Percentiles rank a stretch among this genome's conserved stretches.
These are phyloP conservation scores for Agonum fuliginosum DNA, from an alignment of 2,888 invertebrate species.

Conservation along the genomic window DNA sequence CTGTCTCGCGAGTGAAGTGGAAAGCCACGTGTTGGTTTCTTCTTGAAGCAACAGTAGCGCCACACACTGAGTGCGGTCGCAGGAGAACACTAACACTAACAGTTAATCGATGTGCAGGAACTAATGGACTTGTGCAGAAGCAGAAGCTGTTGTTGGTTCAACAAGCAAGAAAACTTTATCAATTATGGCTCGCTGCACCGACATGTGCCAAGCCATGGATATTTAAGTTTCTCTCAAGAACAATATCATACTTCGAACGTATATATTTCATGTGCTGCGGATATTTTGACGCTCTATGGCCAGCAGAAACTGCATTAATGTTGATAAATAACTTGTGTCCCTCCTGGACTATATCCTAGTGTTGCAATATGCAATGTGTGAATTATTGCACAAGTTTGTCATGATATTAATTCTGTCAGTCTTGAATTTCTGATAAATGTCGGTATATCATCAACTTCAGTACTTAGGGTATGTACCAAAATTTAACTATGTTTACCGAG, in stretches of 20 bases:
- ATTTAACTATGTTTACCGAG: too few species aligned
- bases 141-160: slow-evolving; percentile 19
- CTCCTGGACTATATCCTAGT: neutral
- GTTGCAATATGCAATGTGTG: too few species aligned
- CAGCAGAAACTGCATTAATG: neutral
- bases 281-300: neutral
- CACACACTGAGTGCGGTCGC: slow-evolving; percentile 32
- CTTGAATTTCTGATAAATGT: too few species aligned
- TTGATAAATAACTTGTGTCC: neutral
- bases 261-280: slow-evolving; percentile 15
- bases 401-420: too few species aligned
- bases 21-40: slow-evolving; percentile 3
- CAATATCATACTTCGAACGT: slow-evolving; percentile 18
- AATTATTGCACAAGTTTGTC: too few species aligned
- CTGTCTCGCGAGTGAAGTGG: too few species aligned
- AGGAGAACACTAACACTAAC: slow-evolving; percentile 44
- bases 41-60: neutral
- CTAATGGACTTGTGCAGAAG: slow-evolving; percentile 28
- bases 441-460: too few species aligned
- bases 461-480: too few species aligned
- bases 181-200: slow-evolving; percentile 21
- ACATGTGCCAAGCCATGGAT: slow-evolving; percentile 6
- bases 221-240: slow-evolving; percentile 46
- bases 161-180: slow-evolving; percentile 46
- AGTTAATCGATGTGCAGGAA: slow-evolving; percentile 48